Conservation (phyloP, 2,888 invertebrate genomes). For the Reticulitermes lucifugus region DNA sequence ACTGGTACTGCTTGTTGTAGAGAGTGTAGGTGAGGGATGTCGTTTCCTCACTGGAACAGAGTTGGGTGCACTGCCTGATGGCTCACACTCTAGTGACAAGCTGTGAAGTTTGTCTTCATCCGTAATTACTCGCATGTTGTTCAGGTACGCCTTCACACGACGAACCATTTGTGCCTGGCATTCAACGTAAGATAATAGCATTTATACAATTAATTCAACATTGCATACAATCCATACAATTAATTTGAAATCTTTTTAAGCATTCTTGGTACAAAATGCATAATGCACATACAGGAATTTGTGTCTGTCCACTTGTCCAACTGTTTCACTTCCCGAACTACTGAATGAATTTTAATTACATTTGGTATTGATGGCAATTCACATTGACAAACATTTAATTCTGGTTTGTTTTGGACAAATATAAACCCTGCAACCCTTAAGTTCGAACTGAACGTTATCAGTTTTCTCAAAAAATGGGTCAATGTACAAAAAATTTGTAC, state of each 20-base stretch:
- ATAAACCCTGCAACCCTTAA: too few species aligned
- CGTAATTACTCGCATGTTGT: constrained; percentile 90
- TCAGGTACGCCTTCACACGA: constrained; percentile 94
- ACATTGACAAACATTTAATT: too few species aligned
- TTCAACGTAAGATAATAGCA: constrained; percentile 5
- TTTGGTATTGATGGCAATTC: too few species aligned
- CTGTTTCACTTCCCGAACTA: too few species aligned
- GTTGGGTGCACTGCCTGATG: constrained; percentile 68
- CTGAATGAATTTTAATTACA: too few species aligned
- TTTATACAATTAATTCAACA: not conserved
- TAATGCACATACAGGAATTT: not conserved
- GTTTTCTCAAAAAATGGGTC: too few species aligned
- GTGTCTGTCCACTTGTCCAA: too few species aligned
- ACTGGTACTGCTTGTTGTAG: constrained; percentile 92
- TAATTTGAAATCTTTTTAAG: too few species aligned
- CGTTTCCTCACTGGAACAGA: constrained; percentile 74
- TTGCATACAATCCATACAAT: not conserved
- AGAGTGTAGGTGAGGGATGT: constrained; percentile 93
- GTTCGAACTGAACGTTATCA: too few species aligned
- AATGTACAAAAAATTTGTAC: too few species aligned
- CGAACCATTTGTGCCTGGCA: constrained; percentile 93
- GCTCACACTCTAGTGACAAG: constrained; percentile 91
- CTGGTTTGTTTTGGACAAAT: too few species aligned
- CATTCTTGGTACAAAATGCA: not conserved
- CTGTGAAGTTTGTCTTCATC: constrained; percentile 92